phyloP scores from a whole-genome alignment of 2,113 vertebrate species.

The Carlito syrichta region DNA sequence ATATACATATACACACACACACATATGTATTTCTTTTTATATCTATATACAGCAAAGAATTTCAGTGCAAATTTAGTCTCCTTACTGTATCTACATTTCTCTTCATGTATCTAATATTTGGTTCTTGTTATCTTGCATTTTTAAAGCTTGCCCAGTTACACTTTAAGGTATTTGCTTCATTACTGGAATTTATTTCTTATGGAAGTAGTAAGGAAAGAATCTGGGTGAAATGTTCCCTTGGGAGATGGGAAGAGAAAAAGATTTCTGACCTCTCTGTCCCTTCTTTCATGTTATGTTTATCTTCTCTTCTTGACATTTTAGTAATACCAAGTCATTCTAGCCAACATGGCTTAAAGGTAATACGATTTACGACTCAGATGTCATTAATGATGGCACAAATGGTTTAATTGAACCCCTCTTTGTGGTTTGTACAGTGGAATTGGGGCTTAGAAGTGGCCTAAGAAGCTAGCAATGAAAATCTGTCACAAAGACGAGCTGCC shows the following conservation, averaged over 20 bases:
- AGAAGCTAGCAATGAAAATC: neutral
- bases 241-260: neutral
- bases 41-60: constrained; percentile 70
- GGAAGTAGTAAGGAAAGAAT: constrained; percentile 86
- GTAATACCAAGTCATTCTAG: neutral
- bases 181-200: constrained; percentile 81
- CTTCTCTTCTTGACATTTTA: neutral
- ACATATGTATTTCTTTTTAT: constrained; percentile 62
- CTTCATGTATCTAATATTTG: constrained; percentile 84
- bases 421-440: neutral
- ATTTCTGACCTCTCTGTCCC: neutral
- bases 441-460: neutral
- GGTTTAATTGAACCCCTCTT: neutral
- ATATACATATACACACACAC: neutral
- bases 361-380: neutral
- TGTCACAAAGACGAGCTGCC: neutral
- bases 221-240: constrained; percentile 70
- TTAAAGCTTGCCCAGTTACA: constrained; percentile 93
- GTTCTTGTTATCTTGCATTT: constrained; percentile 88
- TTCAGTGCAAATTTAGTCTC: constrained; percentile 79
- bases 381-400: neutral
- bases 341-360: neutral
- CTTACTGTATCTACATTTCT: constrained; percentile 80
- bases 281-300: neutral
- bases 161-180: constrained; percentile 89